These are phyloP conservation scores for Hemichromis elongatus DNA, from an alignment of 2,113 vertebrate species.

Conservation along the genomic window DNA sequence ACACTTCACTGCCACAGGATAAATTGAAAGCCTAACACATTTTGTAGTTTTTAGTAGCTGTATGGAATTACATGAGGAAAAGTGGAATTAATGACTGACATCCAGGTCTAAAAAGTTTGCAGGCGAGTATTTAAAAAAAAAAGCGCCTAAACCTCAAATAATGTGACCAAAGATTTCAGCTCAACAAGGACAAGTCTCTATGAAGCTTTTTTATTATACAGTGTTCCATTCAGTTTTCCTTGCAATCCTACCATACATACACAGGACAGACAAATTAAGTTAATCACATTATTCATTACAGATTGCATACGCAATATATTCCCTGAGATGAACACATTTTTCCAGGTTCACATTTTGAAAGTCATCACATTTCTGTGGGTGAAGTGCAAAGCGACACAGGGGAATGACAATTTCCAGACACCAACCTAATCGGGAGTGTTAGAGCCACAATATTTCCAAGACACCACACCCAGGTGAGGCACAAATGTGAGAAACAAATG, in stretches of 20 bases:
- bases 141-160: no score
- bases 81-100: background rate
- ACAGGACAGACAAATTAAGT: background rate
- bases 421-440: background rate
- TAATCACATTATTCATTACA: background rate
- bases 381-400: background rate
- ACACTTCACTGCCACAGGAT: background rate
- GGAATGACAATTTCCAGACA: background rate
- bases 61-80: background rate
- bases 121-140: no score
- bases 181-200: background rate
- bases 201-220: background rate
- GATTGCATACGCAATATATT: constrained; percentile 33
- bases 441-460: background rate
- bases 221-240: background rate
- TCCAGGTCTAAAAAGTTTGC: background rate
- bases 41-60: background rate
- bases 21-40: background rate
- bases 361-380: background rate
- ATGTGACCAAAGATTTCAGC: background rate
- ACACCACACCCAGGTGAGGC: background rate
- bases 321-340: constrained; percentile 36
- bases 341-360: background rate
- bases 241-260: background rate
- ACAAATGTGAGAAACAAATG: background rate